phyloP scores from a whole-genome alignment of 2,888 invertebrate species.

The Apamea sordens region DNA sequence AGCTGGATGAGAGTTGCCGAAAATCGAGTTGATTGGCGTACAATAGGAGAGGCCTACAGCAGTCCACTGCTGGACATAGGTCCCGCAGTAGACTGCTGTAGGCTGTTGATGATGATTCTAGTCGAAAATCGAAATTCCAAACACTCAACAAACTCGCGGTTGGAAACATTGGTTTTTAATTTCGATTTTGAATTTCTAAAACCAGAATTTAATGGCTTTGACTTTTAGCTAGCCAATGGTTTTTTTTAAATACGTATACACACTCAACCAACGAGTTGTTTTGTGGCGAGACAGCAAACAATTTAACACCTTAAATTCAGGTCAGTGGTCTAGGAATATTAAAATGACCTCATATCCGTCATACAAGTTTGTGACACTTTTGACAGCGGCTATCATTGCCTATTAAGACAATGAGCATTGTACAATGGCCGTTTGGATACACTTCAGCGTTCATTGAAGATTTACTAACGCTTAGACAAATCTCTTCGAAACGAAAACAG shows the following conservation, averaged over 20 bases:
- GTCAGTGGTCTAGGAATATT: slow-evolving; percentile 10
- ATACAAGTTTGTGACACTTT: slow-evolving; percentile 3
- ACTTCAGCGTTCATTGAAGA: slow-evolving; percentile 8
- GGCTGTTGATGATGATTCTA: neutral
- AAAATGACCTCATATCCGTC: slow-evolving; percentile 7
- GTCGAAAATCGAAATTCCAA: neutral
- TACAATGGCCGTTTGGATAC: neutral
- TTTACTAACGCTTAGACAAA: neutral
- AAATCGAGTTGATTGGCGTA: neutral
- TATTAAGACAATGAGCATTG: slow-evolving; percentile 16
- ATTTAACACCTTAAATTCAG: neutral
- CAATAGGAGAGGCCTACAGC: neutral
- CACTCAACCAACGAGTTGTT: neutral
- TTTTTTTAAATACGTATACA: neutral
- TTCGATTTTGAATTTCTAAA: neutral
- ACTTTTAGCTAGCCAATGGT: no score
- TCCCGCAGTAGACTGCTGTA: no score
- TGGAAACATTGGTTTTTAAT: neutral
- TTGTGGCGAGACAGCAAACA: neutral
- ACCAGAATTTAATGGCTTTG: neutral
- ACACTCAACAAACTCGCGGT: neutral
- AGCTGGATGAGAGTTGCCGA: neutral
- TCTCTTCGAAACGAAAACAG: neutral
- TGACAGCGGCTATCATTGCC: neutral
- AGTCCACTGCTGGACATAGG: no score